Percentiles rank a stretch among this genome's conserved stretches.
Conservation (phyloP, 2,888 invertebrate species). For the Protodeltote pygarga region DNA sequence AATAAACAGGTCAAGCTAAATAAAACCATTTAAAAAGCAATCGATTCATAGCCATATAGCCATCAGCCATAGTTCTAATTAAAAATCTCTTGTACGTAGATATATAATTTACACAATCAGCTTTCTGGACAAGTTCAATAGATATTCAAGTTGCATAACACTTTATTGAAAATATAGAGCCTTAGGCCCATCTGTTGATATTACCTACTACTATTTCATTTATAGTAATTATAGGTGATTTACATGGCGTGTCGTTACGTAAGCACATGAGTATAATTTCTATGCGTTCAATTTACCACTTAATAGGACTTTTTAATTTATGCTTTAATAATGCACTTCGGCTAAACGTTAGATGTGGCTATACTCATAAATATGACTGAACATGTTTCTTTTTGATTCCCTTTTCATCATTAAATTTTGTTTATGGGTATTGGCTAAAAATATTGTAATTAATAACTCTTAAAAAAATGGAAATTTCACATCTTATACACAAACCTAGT, state of each 20-base stretch:
- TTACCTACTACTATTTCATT: conserved; percentile 45
- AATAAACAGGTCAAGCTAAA: too few species aligned
- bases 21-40: too few species aligned
- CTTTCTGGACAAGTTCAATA: conserved; percentile 40
- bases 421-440: conserved; percentile 17
- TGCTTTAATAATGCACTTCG: conserved; percentile 59
- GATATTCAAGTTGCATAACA: conserved; percentile 38
- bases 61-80: conserved; percentile 30
- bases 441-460: too few species aligned
- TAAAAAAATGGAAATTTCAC: too few species aligned
- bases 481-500: too few species aligned
- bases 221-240: conserved; percentile 55
- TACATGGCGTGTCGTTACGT: conserved; percentile 58
- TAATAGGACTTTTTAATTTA: conserved; percentile 61
- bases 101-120: conserved; percentile 34
- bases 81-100: conserved; percentile 35
- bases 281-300: conserved; percentile 57
- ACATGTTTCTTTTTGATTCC: conserved; percentile 39
- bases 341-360: conserved; percentile 53
- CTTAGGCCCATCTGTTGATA: conserved; percentile 49
- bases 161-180: conserved; percentile 44
- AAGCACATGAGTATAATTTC: conserved; percentile 60
- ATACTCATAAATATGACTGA: conserved; percentile 50
- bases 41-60: not conserved
- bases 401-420: conserved; percentile 31